These are phyloP conservation scores for Austrolebias charrua DNA, from an alignment of 2,797 vertebrate species.

Conservation along the genomic window DNA sequence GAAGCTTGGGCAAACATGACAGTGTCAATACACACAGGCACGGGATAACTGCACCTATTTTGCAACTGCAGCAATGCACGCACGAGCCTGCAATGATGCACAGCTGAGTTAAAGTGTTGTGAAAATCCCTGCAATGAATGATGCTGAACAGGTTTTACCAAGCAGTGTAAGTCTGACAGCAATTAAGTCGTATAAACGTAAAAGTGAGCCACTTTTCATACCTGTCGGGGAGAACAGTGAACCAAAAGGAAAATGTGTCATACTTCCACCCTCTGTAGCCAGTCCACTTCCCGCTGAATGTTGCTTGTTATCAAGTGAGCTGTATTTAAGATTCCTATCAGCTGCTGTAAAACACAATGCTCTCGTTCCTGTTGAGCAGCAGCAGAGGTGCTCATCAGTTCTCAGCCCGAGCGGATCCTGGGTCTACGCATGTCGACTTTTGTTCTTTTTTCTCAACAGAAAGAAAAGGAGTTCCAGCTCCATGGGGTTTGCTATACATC, in stretches of 20 bases:
- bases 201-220: slow-evolving; percentile 3
- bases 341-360: slow-evolving; percentile 52
- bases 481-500: slow-evolving; percentile 16
- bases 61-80: slow-evolving; percentile 9
- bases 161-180: slow-evolving; percentile 18
- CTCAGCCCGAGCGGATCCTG: slow-evolving; percentile 29
- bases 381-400: slow-evolving; percentile 32
- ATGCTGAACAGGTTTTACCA: slow-evolving; percentile 20
- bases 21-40: slow-evolving; percentile 19
- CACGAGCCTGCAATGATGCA: slow-evolving; percentile 4
- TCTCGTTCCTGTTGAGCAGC: slow-evolving; percentile 41
- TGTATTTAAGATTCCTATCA: slow-evolving; percentile 67
- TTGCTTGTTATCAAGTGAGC: slow-evolving; percentile 38
- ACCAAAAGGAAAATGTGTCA: slow-evolving; percentile 23
- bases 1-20: slow-evolving; percentile 53
- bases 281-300: slow-evolving; percentile 29
- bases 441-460: slow-evolving; percentile 33
- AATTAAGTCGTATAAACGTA: slow-evolving; percentile 14
- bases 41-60: not conserved
- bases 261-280: slow-evolving; percentile 31
- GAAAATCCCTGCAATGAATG: slow-evolving; percentile 12
- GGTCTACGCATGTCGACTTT: slow-evolving; percentile 45
- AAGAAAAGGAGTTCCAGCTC: slow-evolving; percentile 37
- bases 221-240: not conserved
- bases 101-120: slow-evolving; percentile 4